Evolutionary conservation across 2,113 vertebrate species (phyloP).

Genomic region (Progne subis): DNA sequence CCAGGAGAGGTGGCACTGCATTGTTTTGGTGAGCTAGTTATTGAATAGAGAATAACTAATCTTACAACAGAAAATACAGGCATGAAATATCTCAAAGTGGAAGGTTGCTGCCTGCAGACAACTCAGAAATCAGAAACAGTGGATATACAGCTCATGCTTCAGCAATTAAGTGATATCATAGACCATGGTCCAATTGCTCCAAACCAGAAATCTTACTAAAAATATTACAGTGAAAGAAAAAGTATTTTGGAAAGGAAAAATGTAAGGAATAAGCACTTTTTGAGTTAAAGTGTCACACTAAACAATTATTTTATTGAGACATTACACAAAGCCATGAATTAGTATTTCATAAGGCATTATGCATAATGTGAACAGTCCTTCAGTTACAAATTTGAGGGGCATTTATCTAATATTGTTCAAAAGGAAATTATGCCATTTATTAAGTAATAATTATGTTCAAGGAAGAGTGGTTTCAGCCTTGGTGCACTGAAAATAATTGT

Average conservation of each 20-base stretch:
- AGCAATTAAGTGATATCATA: neutral
- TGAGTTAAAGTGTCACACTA: neutral
- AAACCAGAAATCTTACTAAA: constrained; percentile 57
- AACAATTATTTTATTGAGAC: constrained; percentile 38
- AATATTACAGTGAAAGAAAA: constrained; percentile 1
- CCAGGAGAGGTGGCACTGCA: neutral
- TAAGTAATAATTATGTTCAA: constrained; percentile 21
- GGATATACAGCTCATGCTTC: neutral
- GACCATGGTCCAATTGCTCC: constrained; percentile 16
- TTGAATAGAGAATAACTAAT: neutral
- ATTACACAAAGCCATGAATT: constrained; percentile 43
- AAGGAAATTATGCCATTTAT: constrained; percentile 37
- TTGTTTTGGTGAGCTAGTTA: neutral
- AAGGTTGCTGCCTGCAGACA: neutral
- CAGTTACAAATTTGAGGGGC: constrained; percentile 2
- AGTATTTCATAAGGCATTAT: constrained; percentile 45
- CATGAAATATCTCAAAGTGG: neutral
- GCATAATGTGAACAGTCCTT: constrained; percentile 1
- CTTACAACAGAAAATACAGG: neutral
- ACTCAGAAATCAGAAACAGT: neutral
- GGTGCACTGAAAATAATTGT: neutral
- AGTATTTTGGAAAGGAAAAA: neutral
- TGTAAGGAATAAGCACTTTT: constrained; percentile 14
- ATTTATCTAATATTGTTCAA: constrained; percentile 52
- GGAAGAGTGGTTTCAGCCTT: neutral